Percentiles rank a stretch among this genome's conserved stretches.
phyloP scores from a whole-genome alignment of 2,113 vertebrate genomes.

The Xiphophorus hellerii region DNA sequence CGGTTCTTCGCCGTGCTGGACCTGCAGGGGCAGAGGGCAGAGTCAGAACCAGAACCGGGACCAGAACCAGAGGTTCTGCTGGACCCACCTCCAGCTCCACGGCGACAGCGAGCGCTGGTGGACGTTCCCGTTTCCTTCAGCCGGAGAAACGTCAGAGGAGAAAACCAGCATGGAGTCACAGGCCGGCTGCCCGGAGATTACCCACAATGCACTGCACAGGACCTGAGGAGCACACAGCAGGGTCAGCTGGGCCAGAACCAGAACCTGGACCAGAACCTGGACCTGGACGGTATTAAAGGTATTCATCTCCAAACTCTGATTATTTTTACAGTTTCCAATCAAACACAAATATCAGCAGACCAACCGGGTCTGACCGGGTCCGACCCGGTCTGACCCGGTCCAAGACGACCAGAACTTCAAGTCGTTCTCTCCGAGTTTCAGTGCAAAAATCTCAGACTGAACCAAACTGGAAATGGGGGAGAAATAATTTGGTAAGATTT shows the following conservation, averaged over 20 bases:
- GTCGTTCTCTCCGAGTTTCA: no score
- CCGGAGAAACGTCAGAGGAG: not conserved
- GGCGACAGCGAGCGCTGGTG: slow-evolving; percentile 72
- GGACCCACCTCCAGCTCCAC: slow-evolving; percentile 76
- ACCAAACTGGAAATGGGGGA: no score
- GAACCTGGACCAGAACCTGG: no score
- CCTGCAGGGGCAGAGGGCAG: slow-evolving; percentile 32
- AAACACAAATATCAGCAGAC: no score
- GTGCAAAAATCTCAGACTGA: no score
- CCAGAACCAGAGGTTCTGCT: not conserved
- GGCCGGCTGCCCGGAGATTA: not conserved
- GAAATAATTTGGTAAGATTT: no score
- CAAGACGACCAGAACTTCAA: no score
- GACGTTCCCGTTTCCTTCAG: slow-evolving; percentile 56
- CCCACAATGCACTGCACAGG: slow-evolving; percentile 53
- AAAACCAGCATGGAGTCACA: slow-evolving; percentile 36
- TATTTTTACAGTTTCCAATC: not conserved
- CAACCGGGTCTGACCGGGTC: not conserved
- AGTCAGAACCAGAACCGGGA: not conserved
- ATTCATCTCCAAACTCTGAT: not conserved
- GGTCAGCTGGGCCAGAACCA: not conserved
- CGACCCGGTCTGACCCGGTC: no score
- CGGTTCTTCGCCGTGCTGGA: slow-evolving; percentile 33
- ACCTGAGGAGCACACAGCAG: slow-evolving; percentile 44
- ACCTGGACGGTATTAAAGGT: no score